These are phyloP conservation scores for Tamandua tetradactyla DNA, from an alignment of 2,797 vertebrate genomes.

Conservation along the genomic window DNA sequence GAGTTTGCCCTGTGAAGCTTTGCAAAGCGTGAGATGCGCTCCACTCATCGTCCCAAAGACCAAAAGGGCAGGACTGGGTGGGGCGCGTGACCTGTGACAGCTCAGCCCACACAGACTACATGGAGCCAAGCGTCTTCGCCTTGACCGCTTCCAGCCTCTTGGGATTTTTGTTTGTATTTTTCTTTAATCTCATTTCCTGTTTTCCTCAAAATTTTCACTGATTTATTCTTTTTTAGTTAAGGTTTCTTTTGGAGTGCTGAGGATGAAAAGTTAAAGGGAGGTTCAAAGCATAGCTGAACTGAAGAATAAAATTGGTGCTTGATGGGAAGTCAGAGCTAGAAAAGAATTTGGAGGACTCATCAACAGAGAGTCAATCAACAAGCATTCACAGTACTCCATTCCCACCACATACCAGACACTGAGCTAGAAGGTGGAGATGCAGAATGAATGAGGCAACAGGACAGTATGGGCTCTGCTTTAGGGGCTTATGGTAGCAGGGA, in stretches of 20 bases:
- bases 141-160: not conserved
- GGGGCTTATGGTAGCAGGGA: not conserved
- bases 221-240: slow-evolving; percentile 28
- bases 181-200: not conserved
- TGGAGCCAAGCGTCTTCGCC: not conserved
- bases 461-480: not conserved
- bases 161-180: not conserved
- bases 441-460: not conserved
- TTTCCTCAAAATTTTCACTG: not conserved
- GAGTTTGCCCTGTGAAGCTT: not conserved
- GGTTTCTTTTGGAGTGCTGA: not conserved
- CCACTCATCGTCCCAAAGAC: not conserved
- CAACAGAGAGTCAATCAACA: not conserved
- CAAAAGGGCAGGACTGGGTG: not conserved
- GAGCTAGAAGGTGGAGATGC: not conserved
- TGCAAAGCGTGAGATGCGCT: not conserved
- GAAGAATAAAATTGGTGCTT: not conserved
- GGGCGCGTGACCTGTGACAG: not conserved
- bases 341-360: not conserved
- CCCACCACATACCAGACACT: rapidly evolving
- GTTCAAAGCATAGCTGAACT: not conserved
- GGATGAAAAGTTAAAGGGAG: slow-evolving; percentile 45
- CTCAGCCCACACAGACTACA: not conserved
- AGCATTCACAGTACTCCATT: not conserved
- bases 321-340: not conserved